Conservation (phyloP, 2,888 invertebrate genomes). For the Lasioglossum morio region DNA sequence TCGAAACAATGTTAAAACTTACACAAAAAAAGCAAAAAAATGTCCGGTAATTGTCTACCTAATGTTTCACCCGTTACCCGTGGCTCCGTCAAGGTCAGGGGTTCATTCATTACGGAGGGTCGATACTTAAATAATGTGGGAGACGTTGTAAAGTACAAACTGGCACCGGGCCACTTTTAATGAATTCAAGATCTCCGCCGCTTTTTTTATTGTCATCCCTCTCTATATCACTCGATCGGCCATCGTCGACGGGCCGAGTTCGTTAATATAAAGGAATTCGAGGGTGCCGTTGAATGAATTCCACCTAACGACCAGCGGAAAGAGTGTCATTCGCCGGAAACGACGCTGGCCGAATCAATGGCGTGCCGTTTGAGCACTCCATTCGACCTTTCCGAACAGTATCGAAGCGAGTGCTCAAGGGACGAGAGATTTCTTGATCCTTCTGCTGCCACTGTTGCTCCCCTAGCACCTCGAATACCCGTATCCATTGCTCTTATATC, state of each 20-base stretch:
- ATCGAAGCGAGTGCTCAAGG: slow-evolving; percentile 67
- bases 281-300: slow-evolving; percentile 55
- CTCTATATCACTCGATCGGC: slow-evolving; percentile 23
- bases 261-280: slow-evolving; percentile 60
- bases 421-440: slow-evolving; percentile 69
- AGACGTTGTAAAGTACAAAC: slow-evolving; percentile 22
- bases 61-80: slow-evolving; percentile 27
- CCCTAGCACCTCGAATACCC: neutral
- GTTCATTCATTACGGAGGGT: slow-evolving; percentile 41
- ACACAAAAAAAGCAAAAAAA: neutral
- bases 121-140: slow-evolving; percentile 27
- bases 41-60: slow-evolving; percentile 6
- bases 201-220: slow-evolving; percentile 23
- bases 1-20: neutral
- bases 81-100: slow-evolving; percentile 27
- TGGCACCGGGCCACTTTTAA: slow-evolving; percentile 48
- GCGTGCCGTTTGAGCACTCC: slow-evolving; percentile 54
- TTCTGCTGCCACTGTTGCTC: slow-evolving; percentile 42
- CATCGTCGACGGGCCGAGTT: slow-evolving; percentile 27
- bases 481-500: neutral
- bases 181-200: slow-evolving; percentile 35
- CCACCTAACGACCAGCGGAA: slow-evolving; percentile 59
- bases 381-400: slow-evolving; percentile 67
- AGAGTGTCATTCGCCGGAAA: slow-evolving; percentile 64
- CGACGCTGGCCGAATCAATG: slow-evolving; percentile 66